Evolutionary conservation across 92 coral and sea anemone species (phyloP).

Genomic region (Palythoa caribaeorum): DNA sequence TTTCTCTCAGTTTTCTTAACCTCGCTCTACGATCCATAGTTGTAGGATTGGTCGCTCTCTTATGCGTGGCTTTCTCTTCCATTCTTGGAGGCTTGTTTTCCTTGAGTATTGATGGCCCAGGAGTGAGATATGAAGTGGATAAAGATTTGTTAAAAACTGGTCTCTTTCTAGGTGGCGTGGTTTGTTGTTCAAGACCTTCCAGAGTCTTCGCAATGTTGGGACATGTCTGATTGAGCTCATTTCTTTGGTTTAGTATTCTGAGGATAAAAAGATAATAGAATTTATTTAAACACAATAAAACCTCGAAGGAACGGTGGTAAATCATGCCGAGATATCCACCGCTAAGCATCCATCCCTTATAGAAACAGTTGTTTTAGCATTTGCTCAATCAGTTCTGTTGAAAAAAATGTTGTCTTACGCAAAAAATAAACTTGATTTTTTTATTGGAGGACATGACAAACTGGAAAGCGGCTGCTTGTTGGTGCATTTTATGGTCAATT

Average conservation of each 20-base stretch:
- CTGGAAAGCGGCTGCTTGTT: too few relatives aligned
- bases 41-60: background rate
- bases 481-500: too few relatives aligned
- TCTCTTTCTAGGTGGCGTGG: background rate
- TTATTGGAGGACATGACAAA: too few relatives aligned
- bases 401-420: too few relatives aligned
- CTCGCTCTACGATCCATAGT: constrained; percentile 22
- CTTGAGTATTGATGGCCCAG: constrained; percentile 34
- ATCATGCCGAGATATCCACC: too few relatives aligned
- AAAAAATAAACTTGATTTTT: too few relatives aligned
- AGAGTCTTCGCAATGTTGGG: constrained; percentile 30
- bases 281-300: background rate
- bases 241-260: constrained; percentile 25
- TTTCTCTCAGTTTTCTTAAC: constrained; percentile 39
- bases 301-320: background rate
- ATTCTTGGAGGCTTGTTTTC: constrained; percentile 22
- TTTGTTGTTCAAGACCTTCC: constrained; percentile 19
- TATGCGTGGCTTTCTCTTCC: background rate
- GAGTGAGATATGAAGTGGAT: constrained; percentile 42
- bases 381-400: too few relatives aligned
- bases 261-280: background rate
- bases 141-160: constrained; percentile 35
- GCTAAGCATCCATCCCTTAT: too few relatives aligned
- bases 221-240: constrained; percentile 38
- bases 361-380: too few relatives aligned